Percentiles rank a stretch among this genome's conserved stretches.
Conservation (phyloP, 2,888 invertebrate genomes). For the Perizoma affinitatum region DNA sequence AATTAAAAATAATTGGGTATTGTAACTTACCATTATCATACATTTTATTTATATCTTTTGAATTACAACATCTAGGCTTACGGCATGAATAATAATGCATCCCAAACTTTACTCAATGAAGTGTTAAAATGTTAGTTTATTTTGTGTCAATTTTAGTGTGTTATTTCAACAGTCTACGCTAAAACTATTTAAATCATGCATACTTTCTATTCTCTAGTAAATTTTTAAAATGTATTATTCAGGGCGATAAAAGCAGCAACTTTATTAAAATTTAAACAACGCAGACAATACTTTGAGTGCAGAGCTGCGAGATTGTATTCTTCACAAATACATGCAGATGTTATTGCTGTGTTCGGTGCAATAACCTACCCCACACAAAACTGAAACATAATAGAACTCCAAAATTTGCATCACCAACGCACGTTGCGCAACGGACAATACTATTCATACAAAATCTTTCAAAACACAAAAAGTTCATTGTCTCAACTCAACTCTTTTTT, state of each 20-base stretch:
- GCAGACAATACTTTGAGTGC: slow-evolving; percentile 5
- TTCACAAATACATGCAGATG: slow-evolving; percentile 36
- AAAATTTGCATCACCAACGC: slow-evolving; percentile 50
- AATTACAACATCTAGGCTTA: too few relatives aligned
- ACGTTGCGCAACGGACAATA: slow-evolving; percentile 57
- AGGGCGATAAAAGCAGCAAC: not conserved
- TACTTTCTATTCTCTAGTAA: too few relatives aligned
- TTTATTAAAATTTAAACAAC: slow-evolving; percentile 10
- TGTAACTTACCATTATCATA: not conserved
- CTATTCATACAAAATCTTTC: slow-evolving; percentile 47
- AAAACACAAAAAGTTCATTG: slow-evolving; percentile 50
- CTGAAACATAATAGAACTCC: slow-evolving; percentile 38
- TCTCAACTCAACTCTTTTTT: slow-evolving; percentile 70
- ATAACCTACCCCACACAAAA: slow-evolving; percentile 35
- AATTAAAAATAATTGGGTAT: slow-evolving; percentile 2
- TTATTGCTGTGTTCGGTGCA: slow-evolving; percentile 28
- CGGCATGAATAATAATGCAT: too few relatives aligned
- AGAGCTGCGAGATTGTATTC: slow-evolving; percentile 24
- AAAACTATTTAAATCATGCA: too few relatives aligned
- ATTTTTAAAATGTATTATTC: not conserved
- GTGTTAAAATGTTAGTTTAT: too few relatives aligned
- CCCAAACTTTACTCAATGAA: too few relatives aligned
- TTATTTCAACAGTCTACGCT: too few relatives aligned
- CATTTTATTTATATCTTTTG: too few relatives aligned
- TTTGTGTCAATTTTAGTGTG: too few relatives aligned